phyloP scores from a whole-genome alignment of 2,113 vertebrate species.

The Pongo pygmaeus region DNA sequence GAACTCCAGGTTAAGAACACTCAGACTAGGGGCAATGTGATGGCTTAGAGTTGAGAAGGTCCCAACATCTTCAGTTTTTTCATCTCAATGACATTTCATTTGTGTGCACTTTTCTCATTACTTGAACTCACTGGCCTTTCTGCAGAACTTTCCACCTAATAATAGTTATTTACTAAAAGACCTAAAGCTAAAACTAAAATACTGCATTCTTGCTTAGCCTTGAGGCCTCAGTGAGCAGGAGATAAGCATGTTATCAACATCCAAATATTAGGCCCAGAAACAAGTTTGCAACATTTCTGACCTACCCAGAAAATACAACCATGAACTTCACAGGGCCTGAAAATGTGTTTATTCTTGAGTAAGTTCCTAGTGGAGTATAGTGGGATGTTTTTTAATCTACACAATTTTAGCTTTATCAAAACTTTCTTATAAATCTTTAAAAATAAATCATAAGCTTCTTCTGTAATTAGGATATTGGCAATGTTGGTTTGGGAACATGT shows the following conservation, averaged over 20 bases:
- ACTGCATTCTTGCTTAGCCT: neutral
- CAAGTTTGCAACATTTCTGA: neutral
- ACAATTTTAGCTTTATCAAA: neutral
- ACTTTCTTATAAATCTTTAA: neutral
- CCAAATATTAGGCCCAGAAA: neutral
- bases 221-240: conserved; percentile 16
- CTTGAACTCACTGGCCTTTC: conserved; percentile 35
- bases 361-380: neutral
- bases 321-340: neutral
- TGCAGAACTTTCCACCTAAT: neutral
- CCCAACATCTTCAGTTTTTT: neutral
- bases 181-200: conserved; percentile 41
- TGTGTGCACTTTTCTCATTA: conserved; percentile 29
- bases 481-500: neutral
- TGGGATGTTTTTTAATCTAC: neutral
- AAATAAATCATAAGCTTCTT: conserved; percentile 5
- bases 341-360: neutral
- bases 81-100: conserved; percentile 39
- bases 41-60: neutral
- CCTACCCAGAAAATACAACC: neutral
- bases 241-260: neutral
- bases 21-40: neutral
- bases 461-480: neutral
- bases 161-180: conserved; percentile 47
- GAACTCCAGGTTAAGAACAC: neutral